Base-by-base conservation (phyloP, 2,797 vertebrate species). In the Labeo calbasu region DNA sequence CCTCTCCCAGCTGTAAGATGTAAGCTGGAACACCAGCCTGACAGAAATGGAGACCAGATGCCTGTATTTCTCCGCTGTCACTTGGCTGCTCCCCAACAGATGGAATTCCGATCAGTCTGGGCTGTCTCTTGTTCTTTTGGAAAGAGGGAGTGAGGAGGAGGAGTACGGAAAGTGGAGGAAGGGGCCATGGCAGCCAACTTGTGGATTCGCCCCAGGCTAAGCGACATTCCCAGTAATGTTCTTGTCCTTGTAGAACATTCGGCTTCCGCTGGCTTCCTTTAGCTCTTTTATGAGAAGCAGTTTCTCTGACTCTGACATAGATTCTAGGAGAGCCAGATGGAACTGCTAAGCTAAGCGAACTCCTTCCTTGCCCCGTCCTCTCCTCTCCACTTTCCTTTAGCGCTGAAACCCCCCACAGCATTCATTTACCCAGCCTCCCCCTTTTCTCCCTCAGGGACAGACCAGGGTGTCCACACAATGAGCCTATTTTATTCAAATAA, bases 161-260 rank as follows among this genome's bases (percentile, higher is more conserved):
- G 48, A 77, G 70, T 70, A 43, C 14, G 94, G 94, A 95, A 95
- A 95, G 94, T 92, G 93, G 93, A 96, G 95, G 95, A 96, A 96
- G 94, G 94, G 94, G 94, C 94, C 89, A 87, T 94, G 93, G 94
- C 93, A 96, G 96, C 95, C 96, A 96, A 96, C 97, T 97, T 97
- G 94, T 98, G 97, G 96, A 96, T 95, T 92, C 86, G 92, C 96
- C 93, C 90, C 90, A 90, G 96, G 95, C 96, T 97, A 95, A 98
- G 97, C 97, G 97, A 99, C 97, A 98, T 98, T 98, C 97, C 95
- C 97, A 96, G 97, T 99, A 98, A 99, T 99, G 97, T 98, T 99
- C 97, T 86, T 99, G 98, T 99, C 97, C 97, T 98, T 99, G 97
- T 99, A 97, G 96, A 99, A 98, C 97, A 99, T 97, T 96, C 95